These are phyloP conservation scores for Sebastes steindachneri DNA, from an alignment of 2,797 vertebrate genomes.

Conservation along the genomic window DNA sequence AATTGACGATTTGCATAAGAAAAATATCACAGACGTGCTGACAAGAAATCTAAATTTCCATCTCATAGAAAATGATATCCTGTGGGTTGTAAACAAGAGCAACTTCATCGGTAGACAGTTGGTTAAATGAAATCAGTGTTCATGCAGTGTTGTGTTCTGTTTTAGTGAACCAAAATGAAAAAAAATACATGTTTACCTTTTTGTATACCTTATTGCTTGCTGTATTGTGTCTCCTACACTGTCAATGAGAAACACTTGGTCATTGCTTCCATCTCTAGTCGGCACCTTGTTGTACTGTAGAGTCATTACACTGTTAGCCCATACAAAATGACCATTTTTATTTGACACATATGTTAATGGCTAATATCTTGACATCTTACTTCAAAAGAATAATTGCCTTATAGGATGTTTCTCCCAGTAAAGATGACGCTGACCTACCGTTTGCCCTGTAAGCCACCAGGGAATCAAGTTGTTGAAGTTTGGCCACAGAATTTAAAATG, in stretches of 20 bases:
- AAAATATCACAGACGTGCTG: not conserved
- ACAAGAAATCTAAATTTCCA: not conserved
- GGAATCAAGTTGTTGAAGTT: not conserved
- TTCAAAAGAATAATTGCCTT: slow-evolving; percentile 7
- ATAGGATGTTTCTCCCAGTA: slow-evolving; percentile 2
- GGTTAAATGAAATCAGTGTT: slow-evolving; percentile 34
- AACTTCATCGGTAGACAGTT: slow-evolving; percentile 5
- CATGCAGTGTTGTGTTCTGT: slow-evolving; percentile 50
- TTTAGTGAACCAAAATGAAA: slow-evolving; percentile 33
- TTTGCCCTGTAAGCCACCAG: not conserved
- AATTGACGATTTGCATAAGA: not conserved
- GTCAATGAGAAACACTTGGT: slow-evolving; percentile 28
- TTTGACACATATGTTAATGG: slow-evolving; percentile 5
- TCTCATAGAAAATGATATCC: not conserved
- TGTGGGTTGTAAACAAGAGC: slow-evolving; percentile 31
- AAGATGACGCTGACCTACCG: slow-evolving; percentile 9
- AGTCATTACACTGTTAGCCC: slow-evolving; percentile 67
- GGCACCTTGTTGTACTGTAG: slow-evolving; percentile 52
- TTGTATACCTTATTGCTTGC: slow-evolving; percentile 36
- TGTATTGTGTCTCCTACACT: slow-evolving; percentile 50
- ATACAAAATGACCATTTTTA: slow-evolving; percentile 4
- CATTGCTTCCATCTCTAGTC: slow-evolving; percentile 30
- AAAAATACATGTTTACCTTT: slow-evolving; percentile 47
- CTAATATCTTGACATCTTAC: not conserved
- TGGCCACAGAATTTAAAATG: not conserved